Conservation (phyloP, 1,140 invertebrate species). For the Dendroctonus ponderosae region DNA sequence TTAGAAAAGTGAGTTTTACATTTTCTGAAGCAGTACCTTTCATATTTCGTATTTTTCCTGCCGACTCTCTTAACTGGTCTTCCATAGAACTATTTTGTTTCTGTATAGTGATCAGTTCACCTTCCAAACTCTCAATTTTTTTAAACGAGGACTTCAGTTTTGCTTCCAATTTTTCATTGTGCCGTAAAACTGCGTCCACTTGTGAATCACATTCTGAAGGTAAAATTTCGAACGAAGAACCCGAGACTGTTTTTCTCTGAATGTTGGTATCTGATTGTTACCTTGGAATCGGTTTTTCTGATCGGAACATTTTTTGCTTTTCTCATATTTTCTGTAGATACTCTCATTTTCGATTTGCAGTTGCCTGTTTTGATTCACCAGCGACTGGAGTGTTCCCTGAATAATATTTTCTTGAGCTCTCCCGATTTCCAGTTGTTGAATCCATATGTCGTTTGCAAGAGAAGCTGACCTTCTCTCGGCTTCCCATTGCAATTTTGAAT, state of each 20-base stretch:
- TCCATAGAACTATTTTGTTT: conserved; percentile 36
- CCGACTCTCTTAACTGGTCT: conserved; percentile 27
- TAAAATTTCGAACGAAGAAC: neutral
- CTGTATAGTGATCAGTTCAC: conserved; percentile 30
- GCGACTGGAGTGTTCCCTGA: conserved; percentile 30
- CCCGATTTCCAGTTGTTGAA: conserved; percentile 37
- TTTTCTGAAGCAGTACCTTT: conserved; percentile 8
- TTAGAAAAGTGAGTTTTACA: neutral
- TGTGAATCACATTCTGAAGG: conserved; percentile 1
- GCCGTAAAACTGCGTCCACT: conserved; percentile 21
- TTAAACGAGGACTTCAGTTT: conserved; percentile 28
- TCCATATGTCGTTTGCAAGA: conserved; percentile 38
- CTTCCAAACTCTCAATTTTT: conserved; percentile 35
- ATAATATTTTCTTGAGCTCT: conserved; percentile 36
- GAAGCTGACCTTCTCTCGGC: conserved; percentile 33
- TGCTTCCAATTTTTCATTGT: conserved; percentile 35
- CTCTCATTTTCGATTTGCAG: conserved; percentile 38
- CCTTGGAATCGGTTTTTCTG: conserved; percentile 9
- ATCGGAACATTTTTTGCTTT: conserved; percentile 9
- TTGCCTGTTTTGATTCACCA: conserved; percentile 39
- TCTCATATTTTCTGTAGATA: conserved; percentile 35
- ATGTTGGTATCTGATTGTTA: neutral
- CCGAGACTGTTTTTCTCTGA: neutral
- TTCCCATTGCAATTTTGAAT: conserved; percentile 38
- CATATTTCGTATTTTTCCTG: conserved; percentile 26